Conservation (phyloP, 2,797 vertebrate genomes). For the Mergus octosetaceus region DNA sequence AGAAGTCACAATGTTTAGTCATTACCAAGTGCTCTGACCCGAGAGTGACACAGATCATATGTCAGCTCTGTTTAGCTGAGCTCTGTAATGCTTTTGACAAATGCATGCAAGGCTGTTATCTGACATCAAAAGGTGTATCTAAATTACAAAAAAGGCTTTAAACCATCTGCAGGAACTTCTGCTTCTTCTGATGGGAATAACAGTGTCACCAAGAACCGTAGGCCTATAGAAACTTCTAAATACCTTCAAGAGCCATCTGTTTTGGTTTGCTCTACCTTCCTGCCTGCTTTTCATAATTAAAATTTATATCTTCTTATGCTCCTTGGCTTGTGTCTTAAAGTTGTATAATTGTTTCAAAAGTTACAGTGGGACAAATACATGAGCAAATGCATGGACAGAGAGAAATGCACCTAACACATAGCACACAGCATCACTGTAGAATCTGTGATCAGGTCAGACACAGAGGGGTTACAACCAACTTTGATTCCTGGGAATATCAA, state of each 20-base stretch:
- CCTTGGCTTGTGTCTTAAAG: neutral
- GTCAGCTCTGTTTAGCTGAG: neutral
- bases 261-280: neutral
- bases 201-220: neutral
- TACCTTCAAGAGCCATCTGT: neutral
- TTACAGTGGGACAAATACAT: neutral
- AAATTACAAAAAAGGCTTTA: neutral
- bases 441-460: neutral
- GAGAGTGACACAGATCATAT: neutral
- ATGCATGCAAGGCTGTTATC: neutral
- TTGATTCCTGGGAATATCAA: neutral
- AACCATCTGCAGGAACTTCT: neutral
- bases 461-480: neutral
- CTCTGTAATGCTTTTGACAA: neutral
- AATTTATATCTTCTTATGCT: neutral
- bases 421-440: neutral
- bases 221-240: neutral
- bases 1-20: neutral
- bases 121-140: neutral
- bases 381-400: neutral
- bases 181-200: neutral
- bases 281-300: neutral
- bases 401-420: neutral
- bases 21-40: neutral
- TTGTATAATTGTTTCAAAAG: neutral